Percentiles rank a stretch among this genome's conserved stretches.
phyloP scores from a whole-genome alignment of 2,797 vertebrate genomes.

The Phataginus tetradactyla region DNA sequence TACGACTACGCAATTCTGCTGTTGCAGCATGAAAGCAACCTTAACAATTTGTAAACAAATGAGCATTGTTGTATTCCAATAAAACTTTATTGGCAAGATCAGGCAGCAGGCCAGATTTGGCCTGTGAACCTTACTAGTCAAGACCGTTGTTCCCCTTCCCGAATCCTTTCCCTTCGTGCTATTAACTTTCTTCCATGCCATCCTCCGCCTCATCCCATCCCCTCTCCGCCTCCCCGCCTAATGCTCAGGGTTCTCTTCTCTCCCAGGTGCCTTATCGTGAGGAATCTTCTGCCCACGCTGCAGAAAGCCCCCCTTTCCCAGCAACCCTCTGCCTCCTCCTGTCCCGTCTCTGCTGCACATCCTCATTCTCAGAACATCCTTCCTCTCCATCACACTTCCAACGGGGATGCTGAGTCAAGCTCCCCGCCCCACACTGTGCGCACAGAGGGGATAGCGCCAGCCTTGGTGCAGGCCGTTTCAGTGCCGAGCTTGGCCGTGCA shows the following conservation, averaged over 20 bases:
- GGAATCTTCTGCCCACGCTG: background rate
- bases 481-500: fast-evolving
- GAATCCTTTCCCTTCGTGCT: background rate
- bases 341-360: background rate
- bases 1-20: background rate
- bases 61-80: background rate
- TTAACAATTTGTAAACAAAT: conserved; percentile 31
- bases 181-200: background rate
- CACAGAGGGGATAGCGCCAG: background rate
- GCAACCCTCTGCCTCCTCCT: background rate
- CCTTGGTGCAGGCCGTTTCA: background rate
- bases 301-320: background rate
- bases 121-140: background rate
- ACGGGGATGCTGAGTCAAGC: background rate
- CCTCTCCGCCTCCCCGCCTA: background rate
- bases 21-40: background rate
- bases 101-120: background rate
- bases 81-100: conserved; percentile 55
- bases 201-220: background rate
- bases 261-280: background rate
- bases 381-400: background rate
- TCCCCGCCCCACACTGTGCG: background rate
- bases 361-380: background rate
- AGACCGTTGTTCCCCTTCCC: background rate
- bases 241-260: background rate